Evolutionary conservation across 2,888 invertebrate species (phyloP).

Genomic region (Achlya flavicornis): DNA sequence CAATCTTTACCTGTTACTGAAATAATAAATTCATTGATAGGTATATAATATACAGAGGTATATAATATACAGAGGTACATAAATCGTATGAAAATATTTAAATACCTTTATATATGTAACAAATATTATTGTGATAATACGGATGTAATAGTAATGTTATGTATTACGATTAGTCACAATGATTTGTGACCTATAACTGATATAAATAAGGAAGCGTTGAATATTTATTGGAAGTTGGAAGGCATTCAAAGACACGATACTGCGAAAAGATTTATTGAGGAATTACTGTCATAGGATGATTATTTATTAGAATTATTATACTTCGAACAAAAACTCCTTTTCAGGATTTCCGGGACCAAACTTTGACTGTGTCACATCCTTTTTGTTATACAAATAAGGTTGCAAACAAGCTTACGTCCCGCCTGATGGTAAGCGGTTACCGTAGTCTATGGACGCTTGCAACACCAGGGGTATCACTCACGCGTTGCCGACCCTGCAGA

Average conservation of each 20-base stretch:
- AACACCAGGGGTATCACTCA: too few species aligned
- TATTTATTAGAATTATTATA: background rate
- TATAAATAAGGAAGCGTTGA: conserved; percentile 10
- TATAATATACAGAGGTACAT: background rate
- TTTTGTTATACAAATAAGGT: too few species aligned
- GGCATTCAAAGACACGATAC: background rate
- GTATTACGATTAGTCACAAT: background rate
- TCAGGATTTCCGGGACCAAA: too few species aligned
- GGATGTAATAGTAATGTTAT: background rate
- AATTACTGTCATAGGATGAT: background rate
- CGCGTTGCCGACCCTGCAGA: too few species aligned
- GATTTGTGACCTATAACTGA: conserved; percentile 10
- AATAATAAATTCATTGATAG: too few species aligned
- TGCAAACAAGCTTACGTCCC: too few species aligned
- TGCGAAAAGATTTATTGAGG: background rate
- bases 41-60: too few species aligned
- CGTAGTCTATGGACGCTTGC: too few species aligned
- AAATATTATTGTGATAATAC: conserved; percentile 3
- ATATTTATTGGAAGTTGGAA: background rate
- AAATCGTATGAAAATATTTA: background rate
- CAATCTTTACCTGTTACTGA: too few species aligned
- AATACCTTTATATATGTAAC: background rate
- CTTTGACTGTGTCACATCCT: background rate
- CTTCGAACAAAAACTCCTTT: too few species aligned
- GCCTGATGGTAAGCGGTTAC: too few species aligned